A percentile compares a stretch with the other conserved stretches of the same genome.
These are phyloP conservation scores for Lithophane leautieri DNA, from an alignment of 2,888 invertebrate species.

Conservation along the genomic window DNA sequence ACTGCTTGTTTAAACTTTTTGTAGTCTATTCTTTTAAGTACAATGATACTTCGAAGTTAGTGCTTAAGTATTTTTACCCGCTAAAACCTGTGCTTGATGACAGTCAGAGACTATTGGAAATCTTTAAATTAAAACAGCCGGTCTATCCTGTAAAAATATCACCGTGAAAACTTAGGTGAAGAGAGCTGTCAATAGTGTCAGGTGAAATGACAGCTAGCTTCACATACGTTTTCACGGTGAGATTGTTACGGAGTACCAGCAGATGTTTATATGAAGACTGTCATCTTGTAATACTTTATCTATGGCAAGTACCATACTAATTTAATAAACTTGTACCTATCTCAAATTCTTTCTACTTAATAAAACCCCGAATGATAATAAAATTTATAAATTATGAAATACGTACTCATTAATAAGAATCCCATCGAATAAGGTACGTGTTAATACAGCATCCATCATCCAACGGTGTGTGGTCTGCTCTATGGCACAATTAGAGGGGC, in stretches of 20 bases:
- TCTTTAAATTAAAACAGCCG: no score
- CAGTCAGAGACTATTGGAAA: neutral
- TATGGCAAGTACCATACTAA: conserved; percentile 8
- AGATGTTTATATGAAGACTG: neutral
- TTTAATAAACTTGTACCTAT: conserved; percentile 30
- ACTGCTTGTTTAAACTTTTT: neutral
- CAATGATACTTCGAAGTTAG: neutral
- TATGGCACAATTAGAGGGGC: conserved; percentile 67
- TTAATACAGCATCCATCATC: conserved; percentile 73
- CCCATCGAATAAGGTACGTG: conserved; percentile 59
- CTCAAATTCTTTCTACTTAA: conserved; percentile 14
- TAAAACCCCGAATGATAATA: conserved; percentile 40
- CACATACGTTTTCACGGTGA: no score
- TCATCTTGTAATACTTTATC: conserved; percentile 16
- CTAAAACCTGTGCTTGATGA: neutral
- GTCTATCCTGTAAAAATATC: neutral
- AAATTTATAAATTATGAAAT: conserved; percentile 53
- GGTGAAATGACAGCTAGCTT: no score
- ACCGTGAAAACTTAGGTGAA: no score
- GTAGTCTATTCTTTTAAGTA: neutral
- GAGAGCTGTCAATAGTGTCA: no score
- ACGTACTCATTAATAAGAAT: conserved; percentile 61
- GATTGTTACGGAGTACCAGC: no score
- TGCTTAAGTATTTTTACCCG: no score
- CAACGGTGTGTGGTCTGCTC: conserved; percentile 72